Conservation (phyloP, 1,140 invertebrate genomes). For the Drosophila saltans region DNA sequence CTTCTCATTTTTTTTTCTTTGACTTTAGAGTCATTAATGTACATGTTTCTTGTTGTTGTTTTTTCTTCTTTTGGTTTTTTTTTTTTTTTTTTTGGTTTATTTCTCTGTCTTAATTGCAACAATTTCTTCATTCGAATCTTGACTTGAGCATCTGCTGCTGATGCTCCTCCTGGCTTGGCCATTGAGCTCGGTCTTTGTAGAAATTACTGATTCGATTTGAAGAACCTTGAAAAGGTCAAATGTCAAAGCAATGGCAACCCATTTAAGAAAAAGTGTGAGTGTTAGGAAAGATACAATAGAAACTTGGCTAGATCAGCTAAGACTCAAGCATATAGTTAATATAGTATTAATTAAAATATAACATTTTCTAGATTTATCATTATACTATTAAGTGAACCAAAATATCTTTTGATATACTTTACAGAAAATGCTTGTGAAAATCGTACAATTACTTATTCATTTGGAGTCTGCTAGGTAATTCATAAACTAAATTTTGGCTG, state of each 20-base stretch:
- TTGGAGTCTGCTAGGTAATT: too few species aligned
- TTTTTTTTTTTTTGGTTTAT: conserved; percentile 27
- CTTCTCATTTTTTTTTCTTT: conserved; percentile 21
- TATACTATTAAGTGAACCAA: too few species aligned
- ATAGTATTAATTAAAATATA: too few species aligned
- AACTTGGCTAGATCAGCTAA: too few species aligned
- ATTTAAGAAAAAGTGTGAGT: too few species aligned
- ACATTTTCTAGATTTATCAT: too few species aligned
- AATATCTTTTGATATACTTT: too few species aligned
- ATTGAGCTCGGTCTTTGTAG: background rate
- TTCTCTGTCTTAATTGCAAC: conserved; percentile 60
- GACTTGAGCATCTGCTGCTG: conserved; percentile 8
- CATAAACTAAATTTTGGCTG: too few species aligned
- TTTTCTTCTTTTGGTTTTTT: conserved; percentile 21
- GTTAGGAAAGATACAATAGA: too few species aligned
- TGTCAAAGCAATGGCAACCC: background rate
- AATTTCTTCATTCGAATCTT: conserved; percentile 41
- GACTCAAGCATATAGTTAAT: too few species aligned
- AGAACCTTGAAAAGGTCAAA: background rate
- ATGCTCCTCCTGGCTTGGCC: background rate
- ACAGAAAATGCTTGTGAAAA: too few species aligned
- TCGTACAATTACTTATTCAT: too few species aligned
- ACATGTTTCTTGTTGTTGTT: conserved; percentile 31
- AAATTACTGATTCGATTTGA: background rate
- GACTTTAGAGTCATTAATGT: conserved; percentile 60